Evolutionary conservation across 2,888 invertebrate species (phyloP).

Genomic region (Didymodactylos carnosus): DNA sequence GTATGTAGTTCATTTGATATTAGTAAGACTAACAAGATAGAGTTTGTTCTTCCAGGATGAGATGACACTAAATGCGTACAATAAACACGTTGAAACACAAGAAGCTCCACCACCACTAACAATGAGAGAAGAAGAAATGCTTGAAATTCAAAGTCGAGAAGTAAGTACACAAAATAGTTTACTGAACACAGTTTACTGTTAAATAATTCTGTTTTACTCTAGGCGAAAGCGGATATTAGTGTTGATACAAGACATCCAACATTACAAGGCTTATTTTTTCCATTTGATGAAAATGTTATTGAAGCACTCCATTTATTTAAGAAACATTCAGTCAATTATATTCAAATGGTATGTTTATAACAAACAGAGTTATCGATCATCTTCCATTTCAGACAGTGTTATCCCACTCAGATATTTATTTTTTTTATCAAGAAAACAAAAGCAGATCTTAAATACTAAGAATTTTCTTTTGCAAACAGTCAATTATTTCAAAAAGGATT

Average conservation of each 20-base stretch:
- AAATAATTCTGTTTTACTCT: constrained; percentile 18
- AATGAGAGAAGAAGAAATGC: constrained; percentile 41
- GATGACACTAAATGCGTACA: constrained; percentile 58
- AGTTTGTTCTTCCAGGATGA: constrained; percentile 45
- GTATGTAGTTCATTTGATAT: neutral
- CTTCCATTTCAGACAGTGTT: no score
- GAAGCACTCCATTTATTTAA: constrained; percentile 55
- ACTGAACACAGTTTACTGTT: neutral
- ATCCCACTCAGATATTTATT: no score
- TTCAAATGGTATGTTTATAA: constrained; percentile 49
- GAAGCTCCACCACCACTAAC: constrained; percentile 74
- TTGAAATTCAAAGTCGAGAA: constrained; percentile 34
- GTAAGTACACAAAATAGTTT: neutral
- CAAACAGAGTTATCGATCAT: no score
- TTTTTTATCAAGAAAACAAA: neutral
- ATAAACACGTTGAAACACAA: constrained; percentile 53
- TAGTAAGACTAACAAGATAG: neutral
- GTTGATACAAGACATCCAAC: constrained; percentile 49
- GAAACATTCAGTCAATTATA: constrained; percentile 57
- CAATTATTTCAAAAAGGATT: no score
- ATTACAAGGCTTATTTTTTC: constrained; percentile 67
- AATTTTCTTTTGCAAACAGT: no score
- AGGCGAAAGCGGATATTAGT: constrained; percentile 40
- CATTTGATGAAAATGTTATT: constrained; percentile 50
- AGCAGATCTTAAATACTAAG: no score